These are phyloP conservation scores for Eurytemora carolleeae DNA, from an alignment of 1,140 invertebrate genomes.

Conservation along the genomic window DNA sequence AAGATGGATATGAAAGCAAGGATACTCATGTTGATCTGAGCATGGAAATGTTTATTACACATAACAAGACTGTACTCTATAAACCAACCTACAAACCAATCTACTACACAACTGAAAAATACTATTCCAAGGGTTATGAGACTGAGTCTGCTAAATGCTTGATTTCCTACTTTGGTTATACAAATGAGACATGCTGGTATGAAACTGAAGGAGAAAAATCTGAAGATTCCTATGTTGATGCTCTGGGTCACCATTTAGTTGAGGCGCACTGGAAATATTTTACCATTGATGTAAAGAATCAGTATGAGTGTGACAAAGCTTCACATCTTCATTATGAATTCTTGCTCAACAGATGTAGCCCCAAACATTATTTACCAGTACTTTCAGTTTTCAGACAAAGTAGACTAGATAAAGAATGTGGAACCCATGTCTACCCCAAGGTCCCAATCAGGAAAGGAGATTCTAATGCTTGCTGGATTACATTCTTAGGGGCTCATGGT, in stretches of 20 bases:
- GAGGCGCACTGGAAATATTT: slow-evolving; percentile 13
- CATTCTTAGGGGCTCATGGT: slow-evolving; percentile 9
- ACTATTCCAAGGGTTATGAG: not conserved
- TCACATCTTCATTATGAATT: slow-evolving; percentile 10
- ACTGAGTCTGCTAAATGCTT: not conserved
- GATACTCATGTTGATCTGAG: slow-evolving; percentile 9
- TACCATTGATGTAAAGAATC: slow-evolving; percentile 6
- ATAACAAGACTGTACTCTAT: slow-evolving; percentile 2
- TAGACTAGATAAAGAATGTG: not conserved
- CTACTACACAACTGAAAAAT: not conserved
- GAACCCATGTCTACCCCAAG: slow-evolving; percentile 1
- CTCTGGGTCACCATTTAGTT: slow-evolving; percentile 8
- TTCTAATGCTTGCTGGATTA: slow-evolving; percentile 4
- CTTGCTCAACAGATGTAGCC: slow-evolving; percentile 1
- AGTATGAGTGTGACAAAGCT: slow-evolving; percentile 7
- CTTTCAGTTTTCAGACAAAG: not conserved
- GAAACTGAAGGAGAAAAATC: not conserved
- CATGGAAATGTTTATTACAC: slow-evolving; percentile 10
- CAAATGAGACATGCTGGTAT: slow-evolving; percentile 13
- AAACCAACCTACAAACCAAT: not conserved
- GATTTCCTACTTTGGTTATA: slow-evolving; percentile 7
- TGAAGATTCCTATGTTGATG: slow-evolving; percentile 1
- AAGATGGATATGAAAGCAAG: not conserved
- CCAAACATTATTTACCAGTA: slow-evolving; percentile 9
- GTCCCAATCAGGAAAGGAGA: not conserved